phyloP scores from a whole-genome alignment of 2,888 invertebrate genomes.

The Helleia helle region DNA sequence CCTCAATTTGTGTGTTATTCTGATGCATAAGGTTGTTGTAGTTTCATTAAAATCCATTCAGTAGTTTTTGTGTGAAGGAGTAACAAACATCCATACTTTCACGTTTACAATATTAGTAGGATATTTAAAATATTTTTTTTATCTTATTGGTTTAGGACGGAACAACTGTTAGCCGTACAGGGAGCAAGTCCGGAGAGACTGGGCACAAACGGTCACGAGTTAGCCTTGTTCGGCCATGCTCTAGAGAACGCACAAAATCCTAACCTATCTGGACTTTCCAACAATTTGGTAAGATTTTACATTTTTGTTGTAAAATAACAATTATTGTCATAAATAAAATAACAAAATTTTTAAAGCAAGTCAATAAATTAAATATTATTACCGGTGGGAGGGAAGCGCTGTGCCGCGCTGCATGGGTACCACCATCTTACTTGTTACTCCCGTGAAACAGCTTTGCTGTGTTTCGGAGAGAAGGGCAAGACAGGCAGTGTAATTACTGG shows the following conservation, averaged over 20 bases:
- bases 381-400: no score
- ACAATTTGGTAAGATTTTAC: constrained; percentile 59
- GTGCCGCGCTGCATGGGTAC: no score
- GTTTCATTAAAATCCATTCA: neutral
- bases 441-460: no score
- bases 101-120: no score
- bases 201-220: constrained; percentile 77
- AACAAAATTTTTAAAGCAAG: no score
- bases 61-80: no score
- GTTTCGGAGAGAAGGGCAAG: no score
- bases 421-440: no score
- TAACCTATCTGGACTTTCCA: constrained; percentile 68
- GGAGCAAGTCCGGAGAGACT: constrained; percentile 75
- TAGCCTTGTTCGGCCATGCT: constrained; percentile 83
- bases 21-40: neutral
- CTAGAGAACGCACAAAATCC: constrained; percentile 82
- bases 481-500: no score
- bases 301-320: neutral
- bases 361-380: no score
- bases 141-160: constrained; percentile 58
- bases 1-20: neutral
- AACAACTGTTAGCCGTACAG: constrained; percentile 54
- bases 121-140: constrained; percentile 36
- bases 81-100: no score
- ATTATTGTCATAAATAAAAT: no score